Evolutionary conservation across 2,113 vertebrate species (phyloP), one percentile per base, ranked within the genome.

Genomic region (Siniperca knerii): DNA sequence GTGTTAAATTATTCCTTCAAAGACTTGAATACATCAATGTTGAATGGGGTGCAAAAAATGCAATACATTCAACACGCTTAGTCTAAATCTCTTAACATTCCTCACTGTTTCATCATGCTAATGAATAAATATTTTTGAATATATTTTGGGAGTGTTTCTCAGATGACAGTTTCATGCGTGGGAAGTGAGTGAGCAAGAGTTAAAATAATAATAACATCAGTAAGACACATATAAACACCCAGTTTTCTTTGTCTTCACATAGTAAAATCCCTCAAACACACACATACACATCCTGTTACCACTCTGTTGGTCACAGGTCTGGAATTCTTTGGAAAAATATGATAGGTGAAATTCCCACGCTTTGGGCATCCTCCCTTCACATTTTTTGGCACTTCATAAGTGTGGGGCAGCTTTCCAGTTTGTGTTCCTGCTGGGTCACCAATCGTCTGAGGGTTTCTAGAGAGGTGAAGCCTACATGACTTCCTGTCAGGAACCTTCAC

Each of bases 291-390:
- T 93, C 84, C 88, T 88, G 77, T 86, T 77, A 54, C 58, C 5
- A 60, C 69, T 71, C 75, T 65, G 8, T 79, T 92, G 76, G 67
- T 90, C 91, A 92, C 75, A 82, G 48, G 57, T 67, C 55, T 77
- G 87, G 80, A 88, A 93, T 92, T 85, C 74, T 69, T 86, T 71
- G 61, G 55, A 82, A 87, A 82, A 87, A 76, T 71, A 78, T 76
- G 61, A 83, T 79, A 91, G 77, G 85, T 81, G 54, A 87, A 88
- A 89, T 94, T 94, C 90, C 89, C 93, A 95, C 67, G 64, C 77
- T 90, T 88, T 81, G 54, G 76, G 75, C 75, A 89, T 91, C 79
- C 79, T 75, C 86, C 85, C 23, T 40, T 70, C 52, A 61, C 55
- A 52, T 77, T 71, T 84, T 60, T 86, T 68, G 50, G 77, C 81